Evolutionary conservation across 2,797 vertebrate species (phyloP), one percentile per base, ranked within the genome.

Genomic region (Merluccius polli): DNA sequence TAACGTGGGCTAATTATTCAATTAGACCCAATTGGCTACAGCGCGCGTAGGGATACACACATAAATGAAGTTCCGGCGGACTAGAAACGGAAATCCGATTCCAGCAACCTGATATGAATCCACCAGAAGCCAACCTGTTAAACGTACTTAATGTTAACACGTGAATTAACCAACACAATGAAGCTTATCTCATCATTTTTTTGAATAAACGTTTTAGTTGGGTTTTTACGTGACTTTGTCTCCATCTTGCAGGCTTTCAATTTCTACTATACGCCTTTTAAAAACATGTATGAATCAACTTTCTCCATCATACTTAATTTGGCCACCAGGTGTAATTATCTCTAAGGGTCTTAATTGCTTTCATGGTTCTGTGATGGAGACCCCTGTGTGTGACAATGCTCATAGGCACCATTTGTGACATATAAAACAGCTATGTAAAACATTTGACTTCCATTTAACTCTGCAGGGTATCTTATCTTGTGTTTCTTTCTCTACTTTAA

Each of bases 31-130:
- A 72, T 13, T 65, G 70, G 44, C 30, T 77, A 48, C 21, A 31
- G 30, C 70, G 67, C 31, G 92, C 81, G 92, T 70, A 92, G 86
- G 89, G 74, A 91, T 93, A 92, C 86, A 92, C 84, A 88, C 84
- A 85, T 80, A 78, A 87, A 93, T 76, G 81, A 86, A 89, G 90
- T 88, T 90, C 92, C 89, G 89, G 84, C 78, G 0, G 48, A 77
- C 70, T 78, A 77, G 77, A 83, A 87, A 85, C 63, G 82, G 79
- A 87, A 89, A 87, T 86, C 86, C 77, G 84, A 89, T 83, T 81
- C 74, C 30, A 5, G 18, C 36, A n/a, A 38, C 13, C 35, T 72
- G 13, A 29, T 44, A 31, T 29, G n/a, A 65, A 16, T 65, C 11
- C 59, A 27, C 9, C 10, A 65, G 24, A 65, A 65, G 13, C 10